Evolutionary conservation across 2,888 invertebrate species (phyloP).

Genomic region (Germaria angustata): DNA sequence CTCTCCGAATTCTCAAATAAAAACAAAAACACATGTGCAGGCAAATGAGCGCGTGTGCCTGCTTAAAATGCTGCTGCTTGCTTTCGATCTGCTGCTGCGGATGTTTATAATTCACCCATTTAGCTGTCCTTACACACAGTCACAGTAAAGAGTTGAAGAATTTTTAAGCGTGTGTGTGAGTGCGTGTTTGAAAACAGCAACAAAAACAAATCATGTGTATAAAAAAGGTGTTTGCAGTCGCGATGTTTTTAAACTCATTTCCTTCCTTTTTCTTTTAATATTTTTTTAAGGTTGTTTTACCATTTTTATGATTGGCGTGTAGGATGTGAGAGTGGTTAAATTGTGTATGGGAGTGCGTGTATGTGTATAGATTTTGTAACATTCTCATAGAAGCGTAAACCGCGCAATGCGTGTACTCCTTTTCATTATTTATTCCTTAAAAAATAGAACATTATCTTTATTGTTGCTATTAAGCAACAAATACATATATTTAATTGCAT

Average conservation of each 20-base stretch:
- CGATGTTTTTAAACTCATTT: constrained; percentile 45
- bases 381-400: constrained; percentile 44
- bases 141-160: constrained; percentile 49
- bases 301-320: constrained; percentile 52
- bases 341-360: neutral
- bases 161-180: neutral
- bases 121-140: constrained; percentile 30
- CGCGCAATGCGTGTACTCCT: constrained; percentile 53
- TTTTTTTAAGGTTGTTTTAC: constrained; percentile 7
- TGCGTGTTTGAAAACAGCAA: constrained; percentile 19
- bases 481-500: too few relatives aligned
- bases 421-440: constrained; percentile 36
- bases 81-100: constrained; percentile 24
- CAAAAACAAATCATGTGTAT: constrained; percentile 35
- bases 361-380: constrained; percentile 25
- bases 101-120: constrained; percentile 56
- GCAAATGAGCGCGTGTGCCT: neutral
- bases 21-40: neutral
- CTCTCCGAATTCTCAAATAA: neutral
- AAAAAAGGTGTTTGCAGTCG: constrained; percentile 52
- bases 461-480: too few relatives aligned
- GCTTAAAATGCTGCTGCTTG: constrained; percentile 21
- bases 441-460: neutral
- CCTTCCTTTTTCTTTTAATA: neutral
- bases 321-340: constrained; percentile 14